A percentile compares a stretch with the other conserved stretches of the same genome.
These are phyloP conservation scores for Acleris sparsana DNA, from an alignment of 2,888 invertebrate genomes.

Conservation along the genomic window DNA sequence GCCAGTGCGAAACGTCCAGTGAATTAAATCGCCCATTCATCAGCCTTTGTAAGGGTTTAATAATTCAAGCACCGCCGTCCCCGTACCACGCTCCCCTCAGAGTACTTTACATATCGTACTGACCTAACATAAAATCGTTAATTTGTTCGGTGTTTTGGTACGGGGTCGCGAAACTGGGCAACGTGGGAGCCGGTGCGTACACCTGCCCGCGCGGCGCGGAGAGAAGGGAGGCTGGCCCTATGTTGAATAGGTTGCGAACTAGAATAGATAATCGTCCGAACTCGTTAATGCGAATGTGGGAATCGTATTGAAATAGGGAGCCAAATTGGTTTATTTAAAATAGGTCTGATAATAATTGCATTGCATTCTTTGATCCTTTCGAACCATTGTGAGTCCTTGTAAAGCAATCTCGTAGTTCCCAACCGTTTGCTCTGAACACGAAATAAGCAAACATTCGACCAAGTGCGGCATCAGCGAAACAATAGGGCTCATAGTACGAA, in stretches of 20 bases:
- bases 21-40: conserved; percentile 61
- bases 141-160: conserved; percentile 21
- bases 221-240: conserved; percentile 28
- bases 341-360: neutral
- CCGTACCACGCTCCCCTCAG: conserved; percentile 42
- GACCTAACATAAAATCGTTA: conserved; percentile 6
- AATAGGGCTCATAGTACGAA: conserved; percentile 17
- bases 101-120: conserved; percentile 9
- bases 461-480: conserved; percentile 18
- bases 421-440: neutral
- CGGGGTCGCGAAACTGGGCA: conserved; percentile 35
- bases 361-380: neutral
- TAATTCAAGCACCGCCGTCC: conserved; percentile 61
- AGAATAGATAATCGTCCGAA: conserved; percentile 31
- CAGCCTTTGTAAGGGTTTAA: conserved; percentile 65
- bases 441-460: neutral
- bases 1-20: conserved; percentile 54
- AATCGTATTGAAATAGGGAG: conserved; percentile 18
- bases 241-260: conserved; percentile 32
- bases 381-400: neutral
- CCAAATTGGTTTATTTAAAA: conserved; percentile 1
- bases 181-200: conserved; percentile 35
- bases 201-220: conserved; percentile 34
- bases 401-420: too few species aligned
- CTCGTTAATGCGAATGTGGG: conserved; percentile 29